Base-by-base conservation (phyloP, 2,888 invertebrate species). In the Lacanobia oleracea region DNA sequence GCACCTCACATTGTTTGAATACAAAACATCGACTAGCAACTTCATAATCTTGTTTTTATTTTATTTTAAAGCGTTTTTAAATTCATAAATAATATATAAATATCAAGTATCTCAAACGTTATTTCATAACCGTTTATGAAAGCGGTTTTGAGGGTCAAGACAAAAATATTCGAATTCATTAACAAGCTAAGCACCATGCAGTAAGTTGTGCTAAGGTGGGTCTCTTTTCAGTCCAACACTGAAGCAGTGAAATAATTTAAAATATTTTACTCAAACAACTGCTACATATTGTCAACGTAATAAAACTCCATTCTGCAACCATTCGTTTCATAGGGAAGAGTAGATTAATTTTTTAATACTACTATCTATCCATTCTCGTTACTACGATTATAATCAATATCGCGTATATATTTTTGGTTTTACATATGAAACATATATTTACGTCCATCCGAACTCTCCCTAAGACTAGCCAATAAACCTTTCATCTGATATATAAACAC, bases 81-180 rank as follows among this genome's bases (percentile, higher is more conserved):
- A 86, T 87, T 87, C 88, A 89, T 87, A 91, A 89, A 90, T 89
- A 89, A 88, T 88, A 87, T 73, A 82, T 51, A 73, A 60, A 72
- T 67, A 83, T 87, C 88, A 88, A 87, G 84, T 91, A 92, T 92
- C 89, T 93, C 91, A 91, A 90, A 91, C 64, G 85, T 90, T 91
- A 92, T 91, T 91, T 94, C 94, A 94, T 93, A 94, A 94, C 94
- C 91, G 90, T 92, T 92, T 61, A 89, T 89, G 60, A 91, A 90
- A 91, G 90, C 91, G 90, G 89, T 89, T 89, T 72, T 50, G 66
- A 80, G 83, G 84, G 85, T 88, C 84, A 81, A 84, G 85, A 90
- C 88, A 90, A 88, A 90, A 88, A 82, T 83, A 85, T 81, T 79
- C 72, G 75, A 85, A 83, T 87, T 85, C 71, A 56, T 86, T 79